Conservation (phyloP, 2,797 vertebrate species). For the Nasua narica region DNA sequence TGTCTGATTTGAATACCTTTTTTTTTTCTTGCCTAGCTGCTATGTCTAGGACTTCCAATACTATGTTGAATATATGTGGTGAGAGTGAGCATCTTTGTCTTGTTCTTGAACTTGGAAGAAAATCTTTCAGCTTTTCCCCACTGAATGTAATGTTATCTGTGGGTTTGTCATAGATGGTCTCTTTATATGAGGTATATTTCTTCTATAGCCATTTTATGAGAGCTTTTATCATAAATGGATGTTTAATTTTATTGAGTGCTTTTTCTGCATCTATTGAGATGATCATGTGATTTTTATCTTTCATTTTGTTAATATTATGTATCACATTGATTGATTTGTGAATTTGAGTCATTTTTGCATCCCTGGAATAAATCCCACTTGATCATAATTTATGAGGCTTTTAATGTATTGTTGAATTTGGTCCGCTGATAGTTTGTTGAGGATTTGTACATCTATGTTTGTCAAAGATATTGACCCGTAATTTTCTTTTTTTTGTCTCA, state of each 20-base stretch:
- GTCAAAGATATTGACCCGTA: background rate
- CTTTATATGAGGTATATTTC: background rate
- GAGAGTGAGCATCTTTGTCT: background rate
- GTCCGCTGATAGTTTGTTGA: background rate
- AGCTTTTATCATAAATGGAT: background rate
- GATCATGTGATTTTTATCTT: background rate
- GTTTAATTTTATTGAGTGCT: background rate
- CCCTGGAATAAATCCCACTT: background rate
- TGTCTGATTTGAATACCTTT: background rate
- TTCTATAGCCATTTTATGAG: background rate
- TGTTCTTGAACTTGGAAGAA: background rate
- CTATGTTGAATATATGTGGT: background rate
- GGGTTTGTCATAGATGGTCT: background rate
- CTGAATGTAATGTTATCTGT: background rate
- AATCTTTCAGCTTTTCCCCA: background rate
- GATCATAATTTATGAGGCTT: background rate
- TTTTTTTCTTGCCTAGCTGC: background rate
- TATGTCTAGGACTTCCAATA: background rate
- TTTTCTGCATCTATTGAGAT: background rate
- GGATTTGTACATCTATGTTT: background rate
- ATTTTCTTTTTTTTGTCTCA: background rate
- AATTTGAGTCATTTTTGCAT: background rate
- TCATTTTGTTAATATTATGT: background rate
- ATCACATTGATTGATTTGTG: background rate
- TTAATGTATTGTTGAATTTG: background rate